Conservation (phyloP, 2,797 vertebrate species). For the Furcifer pardalis region DNA sequence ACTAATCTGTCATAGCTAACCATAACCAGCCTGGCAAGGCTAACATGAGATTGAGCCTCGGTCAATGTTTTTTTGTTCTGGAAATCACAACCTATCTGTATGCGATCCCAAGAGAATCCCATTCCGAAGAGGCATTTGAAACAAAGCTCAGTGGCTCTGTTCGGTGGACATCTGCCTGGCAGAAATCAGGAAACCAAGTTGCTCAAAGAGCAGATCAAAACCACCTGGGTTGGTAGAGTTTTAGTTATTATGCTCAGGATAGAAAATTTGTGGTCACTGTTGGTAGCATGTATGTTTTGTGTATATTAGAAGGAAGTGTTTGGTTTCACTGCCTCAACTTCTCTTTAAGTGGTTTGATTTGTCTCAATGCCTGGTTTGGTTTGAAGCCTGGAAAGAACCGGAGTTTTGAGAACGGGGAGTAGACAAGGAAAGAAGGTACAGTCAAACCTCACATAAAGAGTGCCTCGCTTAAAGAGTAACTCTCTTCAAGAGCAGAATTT, state of each 20-base stretch:
- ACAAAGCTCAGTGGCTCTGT: background rate
- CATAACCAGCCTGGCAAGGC: background rate
- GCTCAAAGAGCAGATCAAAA: background rate
- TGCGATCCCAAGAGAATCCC: background rate
- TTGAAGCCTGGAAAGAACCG: background rate
- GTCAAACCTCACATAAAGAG: no score
- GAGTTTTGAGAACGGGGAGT: background rate
- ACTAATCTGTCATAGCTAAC: no score
- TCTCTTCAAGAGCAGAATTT: no score
- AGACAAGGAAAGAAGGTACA: background rate
- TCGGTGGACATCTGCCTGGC: background rate
- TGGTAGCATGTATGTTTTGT: background rate
- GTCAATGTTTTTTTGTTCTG: background rate
- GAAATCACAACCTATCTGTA: background rate
- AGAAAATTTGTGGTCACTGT: background rate
- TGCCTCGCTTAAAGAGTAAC: no score
- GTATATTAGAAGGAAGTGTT: background rate
- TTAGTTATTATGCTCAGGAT: background rate
- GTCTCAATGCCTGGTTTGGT: background rate
- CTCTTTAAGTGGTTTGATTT: background rate
- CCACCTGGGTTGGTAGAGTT: background rate
- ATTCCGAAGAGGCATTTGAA: background rate
- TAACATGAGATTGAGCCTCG: background rate
- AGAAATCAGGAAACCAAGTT: background rate
- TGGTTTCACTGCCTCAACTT: background rate